Conservation (phyloP, 2,113 vertebrate genomes). For the Sarotherodon lohbergeri region DNA sequence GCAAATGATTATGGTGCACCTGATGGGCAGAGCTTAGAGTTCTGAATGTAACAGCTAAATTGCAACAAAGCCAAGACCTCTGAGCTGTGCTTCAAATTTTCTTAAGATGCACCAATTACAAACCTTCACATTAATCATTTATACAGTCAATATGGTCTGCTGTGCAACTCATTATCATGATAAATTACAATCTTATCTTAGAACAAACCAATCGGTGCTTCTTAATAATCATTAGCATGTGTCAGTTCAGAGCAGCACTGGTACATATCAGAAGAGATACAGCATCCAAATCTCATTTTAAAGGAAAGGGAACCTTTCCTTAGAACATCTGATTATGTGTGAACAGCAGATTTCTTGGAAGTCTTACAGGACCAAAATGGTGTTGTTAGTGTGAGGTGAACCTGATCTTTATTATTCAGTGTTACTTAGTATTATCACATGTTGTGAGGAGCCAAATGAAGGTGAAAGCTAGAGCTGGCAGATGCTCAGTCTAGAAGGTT, state of each 20-base stretch:
- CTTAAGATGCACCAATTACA: neutral
- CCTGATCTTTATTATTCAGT: slow-evolving; percentile 33
- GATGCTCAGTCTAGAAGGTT: slow-evolving; percentile 32
- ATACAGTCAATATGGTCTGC: neutral
- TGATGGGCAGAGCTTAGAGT: neutral
- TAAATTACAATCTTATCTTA: neutral
- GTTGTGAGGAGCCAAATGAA: slow-evolving; percentile 7
- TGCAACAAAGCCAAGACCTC: neutral
- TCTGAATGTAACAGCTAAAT: slow-evolving; percentile 2
- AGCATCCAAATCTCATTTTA: neutral
- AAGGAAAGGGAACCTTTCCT: neutral
- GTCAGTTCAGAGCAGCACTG: neutral
- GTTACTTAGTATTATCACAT: slow-evolving; percentile 41
- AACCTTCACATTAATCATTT: neutral
- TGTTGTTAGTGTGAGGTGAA: slow-evolving; percentile 27
- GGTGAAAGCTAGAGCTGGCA: slow-evolving; percentile 15
- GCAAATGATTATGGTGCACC: slow-evolving; percentile 5
- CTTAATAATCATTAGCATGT: neutral
- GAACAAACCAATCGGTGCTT: neutral
- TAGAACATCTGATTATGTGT: slow-evolving; percentile 37
- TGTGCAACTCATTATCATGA: neutral
- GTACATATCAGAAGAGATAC: neutral
- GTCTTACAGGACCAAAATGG: slow-evolving; percentile 14
- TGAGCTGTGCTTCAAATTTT: neutral
- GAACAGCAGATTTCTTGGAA: slow-evolving; percentile 44